These are phyloP conservation scores for Monochamus saltuarius DNA, from an alignment of 1,140 invertebrate genomes.

Conservation along the genomic window DNA sequence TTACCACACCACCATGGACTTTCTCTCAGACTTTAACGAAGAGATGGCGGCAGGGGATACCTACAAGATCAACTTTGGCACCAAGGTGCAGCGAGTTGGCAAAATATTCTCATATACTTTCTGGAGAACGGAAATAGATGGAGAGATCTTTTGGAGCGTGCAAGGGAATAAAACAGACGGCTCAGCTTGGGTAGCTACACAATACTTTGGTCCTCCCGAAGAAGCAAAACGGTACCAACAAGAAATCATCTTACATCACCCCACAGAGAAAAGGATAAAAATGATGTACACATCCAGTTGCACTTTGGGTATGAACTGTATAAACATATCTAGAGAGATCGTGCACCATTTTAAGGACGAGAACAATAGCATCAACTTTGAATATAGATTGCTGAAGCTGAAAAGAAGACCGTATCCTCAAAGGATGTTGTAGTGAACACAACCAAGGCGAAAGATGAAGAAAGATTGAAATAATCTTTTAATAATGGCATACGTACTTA, in stretches of 20 bases:
- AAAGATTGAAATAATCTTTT: too few relatives aligned
- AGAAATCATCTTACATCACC: slow-evolving; percentile 43
- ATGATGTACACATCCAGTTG: slow-evolving; percentile 43
- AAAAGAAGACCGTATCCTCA: slow-evolving; percentile 40
- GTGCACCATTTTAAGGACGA: slow-evolving; percentile 43
- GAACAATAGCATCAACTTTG: slow-evolving; percentile 42
- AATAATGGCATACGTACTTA: too few relatives aligned
- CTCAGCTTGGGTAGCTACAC: slow-evolving; percentile 34
- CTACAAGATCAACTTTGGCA: slow-evolving; percentile 41
- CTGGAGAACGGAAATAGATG: slow-evolving; percentile 44
- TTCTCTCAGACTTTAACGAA: slow-evolving; percentile 34
- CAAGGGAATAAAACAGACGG: slow-evolving; percentile 45
- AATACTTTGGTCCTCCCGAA: slow-evolving; percentile 43
- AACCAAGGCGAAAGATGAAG: too few relatives aligned
- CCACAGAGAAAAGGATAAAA: slow-evolving; percentile 42
- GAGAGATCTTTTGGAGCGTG: slow-evolving; percentile 47
- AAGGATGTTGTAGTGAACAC: slow-evolving; percentile 26
- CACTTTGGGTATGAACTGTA: slow-evolving; percentile 40
- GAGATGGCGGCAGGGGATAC: slow-evolving; percentile 31
- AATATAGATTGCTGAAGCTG: slow-evolving; percentile 40
- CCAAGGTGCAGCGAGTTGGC: slow-evolving; percentile 36
- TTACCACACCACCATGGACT: slow-evolving; percentile 26
- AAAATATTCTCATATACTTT: slow-evolving; percentile 49
- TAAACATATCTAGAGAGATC: slow-evolving; percentile 43
- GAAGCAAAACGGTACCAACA: slow-evolving; percentile 43